Conservation (phyloP, 2,113 vertebrate genomes). For the Alouatta palliata region DNA sequence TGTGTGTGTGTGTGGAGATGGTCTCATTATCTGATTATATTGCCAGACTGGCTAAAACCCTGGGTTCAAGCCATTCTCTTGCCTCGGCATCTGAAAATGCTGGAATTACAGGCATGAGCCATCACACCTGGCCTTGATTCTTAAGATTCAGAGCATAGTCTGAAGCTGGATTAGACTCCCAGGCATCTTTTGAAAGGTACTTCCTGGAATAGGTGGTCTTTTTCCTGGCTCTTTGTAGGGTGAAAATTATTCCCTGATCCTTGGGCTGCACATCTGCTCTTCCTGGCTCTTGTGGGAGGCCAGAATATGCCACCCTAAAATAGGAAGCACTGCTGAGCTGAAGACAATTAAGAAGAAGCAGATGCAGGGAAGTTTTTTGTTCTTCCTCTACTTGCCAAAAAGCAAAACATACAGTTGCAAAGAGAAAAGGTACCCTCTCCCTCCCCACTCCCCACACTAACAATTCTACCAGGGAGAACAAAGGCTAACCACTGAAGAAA, state of each 20-base stretch:
- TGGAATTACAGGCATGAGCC: no score
- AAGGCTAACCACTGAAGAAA: neutral
- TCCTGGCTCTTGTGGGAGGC: neutral
- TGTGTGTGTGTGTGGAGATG: no score
- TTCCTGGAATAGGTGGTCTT: neutral
- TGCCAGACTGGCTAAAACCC: no score
- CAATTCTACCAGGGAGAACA: neutral
- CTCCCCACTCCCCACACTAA: no score
- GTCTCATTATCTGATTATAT: no score
- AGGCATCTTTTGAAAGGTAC: neutral
- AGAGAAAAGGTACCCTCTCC: neutral
- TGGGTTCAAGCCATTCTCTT: no score
- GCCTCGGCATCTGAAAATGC: no score
- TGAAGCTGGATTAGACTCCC: neutral
- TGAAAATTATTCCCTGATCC: neutral
- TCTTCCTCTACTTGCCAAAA: neutral
- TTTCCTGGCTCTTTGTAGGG: neutral
- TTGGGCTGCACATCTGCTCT: neutral
- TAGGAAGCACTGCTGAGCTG: neutral
- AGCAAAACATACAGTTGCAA: neutral
- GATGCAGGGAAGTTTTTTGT: neutral
- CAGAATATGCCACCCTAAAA: neutral
- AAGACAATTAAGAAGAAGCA: neutral
- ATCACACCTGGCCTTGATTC: neutral
- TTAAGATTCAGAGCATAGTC: neutral